Conservation (phyloP, 2,888 invertebrate genomes). For the Iphiclides podalirius region DNA sequence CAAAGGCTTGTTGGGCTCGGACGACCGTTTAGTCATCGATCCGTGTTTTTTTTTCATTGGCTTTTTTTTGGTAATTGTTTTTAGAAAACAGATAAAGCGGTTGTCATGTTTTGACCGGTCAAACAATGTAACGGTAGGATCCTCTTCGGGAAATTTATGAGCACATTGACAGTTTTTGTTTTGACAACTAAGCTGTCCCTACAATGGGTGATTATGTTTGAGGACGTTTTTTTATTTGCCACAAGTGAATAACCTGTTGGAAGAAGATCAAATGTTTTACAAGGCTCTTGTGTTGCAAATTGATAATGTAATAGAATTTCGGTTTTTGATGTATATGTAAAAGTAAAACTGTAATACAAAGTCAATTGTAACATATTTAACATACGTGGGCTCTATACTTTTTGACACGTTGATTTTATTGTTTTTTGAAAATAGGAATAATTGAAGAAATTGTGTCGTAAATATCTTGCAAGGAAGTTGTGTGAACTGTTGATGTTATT, state of each 20-base stretch:
- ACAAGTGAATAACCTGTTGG: neutral
- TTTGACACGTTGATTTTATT: too few species aligned
- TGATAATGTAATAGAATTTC: neutral
- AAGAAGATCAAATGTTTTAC: neutral
- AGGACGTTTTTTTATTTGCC: neutral
- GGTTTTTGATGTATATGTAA: too few species aligned
- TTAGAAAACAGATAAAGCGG: constrained; percentile 46
- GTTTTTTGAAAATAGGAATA: too few species aligned
- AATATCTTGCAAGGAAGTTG: too few species aligned
- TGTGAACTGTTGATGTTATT: too few species aligned
- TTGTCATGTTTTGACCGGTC: constrained; percentile 53
- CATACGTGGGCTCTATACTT: too few species aligned
- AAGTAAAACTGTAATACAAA: too few species aligned
- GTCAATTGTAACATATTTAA: too few species aligned
- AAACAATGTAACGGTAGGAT: constrained; percentile 42
- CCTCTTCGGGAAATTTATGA: constrained; percentile 38
- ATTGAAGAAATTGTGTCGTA: too few species aligned
- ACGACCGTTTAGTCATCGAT: constrained; percentile 31
- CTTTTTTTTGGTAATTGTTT: constrained; percentile 57
- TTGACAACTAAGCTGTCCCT: constrained; percentile 10
- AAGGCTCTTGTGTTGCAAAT: neutral
- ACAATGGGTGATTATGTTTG: constrained; percentile 6
- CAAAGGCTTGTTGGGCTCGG: constrained; percentile 27
- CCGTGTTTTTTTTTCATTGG: constrained; percentile 40
- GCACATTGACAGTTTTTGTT: constrained; percentile 21